These are phyloP conservation scores for Caenorhabditis macrosperma DNA, from an alignment of 2,888 invertebrate species.

Conservation along the genomic window DNA sequence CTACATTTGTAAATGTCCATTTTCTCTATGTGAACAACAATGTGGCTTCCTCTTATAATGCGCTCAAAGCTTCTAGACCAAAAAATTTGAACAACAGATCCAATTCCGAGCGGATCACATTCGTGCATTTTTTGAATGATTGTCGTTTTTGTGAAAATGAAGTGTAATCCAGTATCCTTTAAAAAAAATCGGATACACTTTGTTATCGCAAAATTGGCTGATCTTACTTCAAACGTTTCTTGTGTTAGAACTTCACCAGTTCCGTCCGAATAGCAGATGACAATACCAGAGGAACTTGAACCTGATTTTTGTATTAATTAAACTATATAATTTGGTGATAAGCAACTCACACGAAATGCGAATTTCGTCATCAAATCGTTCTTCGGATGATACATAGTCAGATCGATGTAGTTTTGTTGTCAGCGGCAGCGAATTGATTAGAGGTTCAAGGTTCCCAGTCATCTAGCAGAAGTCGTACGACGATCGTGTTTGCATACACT, in stretches of 20 bases:
- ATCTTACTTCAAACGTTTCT: slow-evolving; percentile 37
- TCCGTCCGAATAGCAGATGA: slow-evolving; percentile 20
- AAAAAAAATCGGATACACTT: neutral
- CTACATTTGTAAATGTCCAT: slow-evolving; percentile 47
- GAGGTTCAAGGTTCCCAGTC: too few relatives aligned
- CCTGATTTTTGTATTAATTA: slow-evolving; percentile 9
- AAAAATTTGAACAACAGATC: slow-evolving; percentile 40
- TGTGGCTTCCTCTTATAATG: slow-evolving; percentile 25
- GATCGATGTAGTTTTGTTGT: too few relatives aligned
- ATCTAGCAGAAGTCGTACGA: too few relatives aligned
- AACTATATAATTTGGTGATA: neutral
- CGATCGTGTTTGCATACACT: too few relatives aligned
- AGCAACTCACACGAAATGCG: neutral
- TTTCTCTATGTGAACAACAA: slow-evolving; percentile 41
- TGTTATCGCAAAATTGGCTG: neutral
- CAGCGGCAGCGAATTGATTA: too few relatives aligned
- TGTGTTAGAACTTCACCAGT: slow-evolving; percentile 41
- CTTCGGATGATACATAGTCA: too few relatives aligned
- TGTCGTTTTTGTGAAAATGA: slow-evolving; percentile 36
- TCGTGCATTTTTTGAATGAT: neutral
- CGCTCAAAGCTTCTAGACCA: slow-evolving; percentile 46
- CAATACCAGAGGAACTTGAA: slow-evolving; percentile 28
- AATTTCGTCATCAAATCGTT: neutral
- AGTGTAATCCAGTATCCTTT: slow-evolving; percentile 47
- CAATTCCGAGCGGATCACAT: slow-evolving; percentile 19